A percentile compares a stretch with the other conserved stretches of the same genome.
These are phyloP conservation scores for Xestia rhomboidea DNA, from an alignment of 2,888 invertebrate species.

Conservation along the genomic window DNA sequence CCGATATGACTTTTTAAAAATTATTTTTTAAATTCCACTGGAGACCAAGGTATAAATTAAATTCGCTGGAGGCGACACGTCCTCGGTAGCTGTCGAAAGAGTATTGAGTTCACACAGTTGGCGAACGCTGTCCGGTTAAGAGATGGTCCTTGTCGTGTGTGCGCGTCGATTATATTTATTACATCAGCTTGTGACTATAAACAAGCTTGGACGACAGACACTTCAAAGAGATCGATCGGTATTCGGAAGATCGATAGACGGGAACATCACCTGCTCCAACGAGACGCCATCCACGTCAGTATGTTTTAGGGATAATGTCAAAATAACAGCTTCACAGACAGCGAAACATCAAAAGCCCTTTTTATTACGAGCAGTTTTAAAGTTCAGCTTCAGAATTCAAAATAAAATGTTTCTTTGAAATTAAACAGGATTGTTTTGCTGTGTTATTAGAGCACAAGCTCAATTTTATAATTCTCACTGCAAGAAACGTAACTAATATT, in stretches of 20 bases:
- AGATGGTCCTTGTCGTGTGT: constrained; percentile 83
- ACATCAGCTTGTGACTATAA: constrained; percentile 86
- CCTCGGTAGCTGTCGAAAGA: constrained; percentile 86
- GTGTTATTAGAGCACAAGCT: constrained; percentile 16
- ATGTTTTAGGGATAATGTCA: constrained; percentile 55
- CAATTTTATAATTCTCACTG: constrained; percentile 36
- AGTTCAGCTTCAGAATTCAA: constrained; percentile 31
- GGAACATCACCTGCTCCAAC: constrained; percentile 67
- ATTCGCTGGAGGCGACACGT: constrained; percentile 82
- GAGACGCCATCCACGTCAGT: constrained; percentile 52
- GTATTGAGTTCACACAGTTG: constrained; percentile 86
- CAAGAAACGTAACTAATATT: constrained; percentile 63
- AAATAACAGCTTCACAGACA: constrained; percentile 38
- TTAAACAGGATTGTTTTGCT: constrained; percentile 26
- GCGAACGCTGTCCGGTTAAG: constrained; percentile 81
- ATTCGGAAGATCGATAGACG: constrained; percentile 81
- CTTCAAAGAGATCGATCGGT: constrained; percentile 89
- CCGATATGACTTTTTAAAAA: constrained; percentile 65
- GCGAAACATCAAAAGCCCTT: constrained; percentile 61
- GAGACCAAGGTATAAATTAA: constrained; percentile 65
- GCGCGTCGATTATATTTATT: constrained; percentile 90
- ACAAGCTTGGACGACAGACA: constrained; percentile 83
- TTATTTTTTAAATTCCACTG: constrained; percentile 62
- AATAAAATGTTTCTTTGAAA: constrained; percentile 27
- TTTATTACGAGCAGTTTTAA: constrained; percentile 36